Conservation (phyloP, 2,797 vertebrate genomes). For the Anguilla marmorata region DNA sequence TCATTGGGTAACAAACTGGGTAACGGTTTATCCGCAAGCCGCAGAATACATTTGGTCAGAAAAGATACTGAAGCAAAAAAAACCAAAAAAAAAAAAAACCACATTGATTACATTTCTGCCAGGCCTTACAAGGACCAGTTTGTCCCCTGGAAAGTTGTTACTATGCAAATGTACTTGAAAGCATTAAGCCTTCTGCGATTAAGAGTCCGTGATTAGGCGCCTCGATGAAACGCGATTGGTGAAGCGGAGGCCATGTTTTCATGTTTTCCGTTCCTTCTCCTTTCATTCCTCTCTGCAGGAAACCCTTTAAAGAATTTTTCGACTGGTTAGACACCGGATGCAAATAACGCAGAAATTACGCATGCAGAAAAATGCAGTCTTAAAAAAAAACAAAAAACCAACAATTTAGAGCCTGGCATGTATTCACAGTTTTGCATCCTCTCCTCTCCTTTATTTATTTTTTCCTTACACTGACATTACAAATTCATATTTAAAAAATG, state of each 20-base stretch:
- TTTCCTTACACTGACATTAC: background rate
- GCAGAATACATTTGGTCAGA: background rate
- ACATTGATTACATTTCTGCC: background rate
- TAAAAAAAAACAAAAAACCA: background rate
- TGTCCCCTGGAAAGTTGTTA: background rate
- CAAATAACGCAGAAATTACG: background rate
- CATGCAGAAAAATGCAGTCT: background rate
- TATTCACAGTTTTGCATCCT: background rate
- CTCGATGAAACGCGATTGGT: background rate
- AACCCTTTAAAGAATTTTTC: background rate
- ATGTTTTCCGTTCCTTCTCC: background rate
- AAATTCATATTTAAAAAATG: background rate
- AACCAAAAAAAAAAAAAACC: background rate
- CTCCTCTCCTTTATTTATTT: background rate
- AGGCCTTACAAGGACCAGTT: background rate
- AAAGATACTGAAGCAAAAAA: background rate
- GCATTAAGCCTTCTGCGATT: background rate
- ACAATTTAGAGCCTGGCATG: background rate
- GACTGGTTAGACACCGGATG: background rate
- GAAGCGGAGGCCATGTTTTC: background rate
- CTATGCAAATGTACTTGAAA: background rate
- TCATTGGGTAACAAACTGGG: background rate
- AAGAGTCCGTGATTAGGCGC: background rate
- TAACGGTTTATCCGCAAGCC: background rate
- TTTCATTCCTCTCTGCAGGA: background rate